phyloP scores from a whole-genome alignment of 2,797 vertebrate genomes.

The Emys orbicularis region DNA sequence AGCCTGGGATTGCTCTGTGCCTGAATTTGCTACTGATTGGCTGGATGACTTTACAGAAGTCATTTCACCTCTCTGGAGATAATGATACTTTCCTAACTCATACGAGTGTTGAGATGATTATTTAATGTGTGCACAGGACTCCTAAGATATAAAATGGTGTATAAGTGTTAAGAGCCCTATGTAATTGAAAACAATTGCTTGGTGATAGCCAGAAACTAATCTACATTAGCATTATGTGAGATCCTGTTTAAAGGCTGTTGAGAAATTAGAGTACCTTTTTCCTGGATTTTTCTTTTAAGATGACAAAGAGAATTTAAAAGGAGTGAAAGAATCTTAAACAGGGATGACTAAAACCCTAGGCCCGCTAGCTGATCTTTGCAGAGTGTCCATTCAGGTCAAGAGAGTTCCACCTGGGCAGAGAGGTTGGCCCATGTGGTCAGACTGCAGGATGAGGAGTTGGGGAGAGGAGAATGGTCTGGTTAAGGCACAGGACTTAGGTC shows the following conservation, averaged over 20 bases:
- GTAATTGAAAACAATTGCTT: background rate
- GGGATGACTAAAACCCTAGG: background rate
- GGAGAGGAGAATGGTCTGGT: background rate
- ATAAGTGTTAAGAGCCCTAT: background rate
- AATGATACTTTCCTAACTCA: background rate
- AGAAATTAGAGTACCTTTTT: background rate
- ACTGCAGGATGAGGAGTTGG: background rate
- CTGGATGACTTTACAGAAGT: background rate
- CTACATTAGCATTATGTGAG: background rate
- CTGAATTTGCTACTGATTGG: background rate
- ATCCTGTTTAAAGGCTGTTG: background rate
- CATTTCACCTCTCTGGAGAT: constrained; percentile 9
- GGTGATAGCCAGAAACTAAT: background rate
- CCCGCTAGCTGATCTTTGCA: background rate
- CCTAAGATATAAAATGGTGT: background rate
- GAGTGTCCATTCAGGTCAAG: background rate
- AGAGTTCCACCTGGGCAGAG: background rate
- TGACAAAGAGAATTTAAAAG: background rate
- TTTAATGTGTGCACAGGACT: constrained; percentile 15
- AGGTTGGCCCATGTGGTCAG: background rate
- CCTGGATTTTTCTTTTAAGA: background rate
- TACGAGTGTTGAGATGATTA: constrained; percentile 19
- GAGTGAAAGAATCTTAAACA: background rate
- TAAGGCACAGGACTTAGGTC: background rate
- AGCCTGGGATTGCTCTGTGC: background rate